Evolutionary conservation across 2,888 invertebrate species (phyloP).

Genomic region (Rutpela maculata): DNA sequence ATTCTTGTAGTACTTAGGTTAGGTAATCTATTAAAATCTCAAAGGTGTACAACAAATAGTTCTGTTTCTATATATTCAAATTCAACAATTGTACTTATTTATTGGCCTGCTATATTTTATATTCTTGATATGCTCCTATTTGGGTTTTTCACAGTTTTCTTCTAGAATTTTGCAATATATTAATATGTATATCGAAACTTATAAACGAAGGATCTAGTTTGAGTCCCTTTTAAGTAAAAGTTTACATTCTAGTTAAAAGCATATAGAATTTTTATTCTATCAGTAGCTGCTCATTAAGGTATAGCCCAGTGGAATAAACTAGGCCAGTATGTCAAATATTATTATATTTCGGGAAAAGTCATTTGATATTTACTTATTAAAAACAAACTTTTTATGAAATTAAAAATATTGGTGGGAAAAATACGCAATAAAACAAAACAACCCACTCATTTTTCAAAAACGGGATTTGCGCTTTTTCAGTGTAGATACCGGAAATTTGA

Average conservation of each 20-base stretch:
- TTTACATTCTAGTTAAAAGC: not conserved
- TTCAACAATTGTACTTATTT: constrained; percentile 24
- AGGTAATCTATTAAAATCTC: too few relatives aligned
- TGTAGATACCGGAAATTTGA: too few relatives aligned
- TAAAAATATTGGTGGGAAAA: too few relatives aligned
- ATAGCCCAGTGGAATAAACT: too few relatives aligned
- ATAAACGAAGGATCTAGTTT: not conserved
- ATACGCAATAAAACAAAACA: too few relatives aligned
- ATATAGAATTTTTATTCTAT: not conserved
- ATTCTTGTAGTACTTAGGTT: not conserved
- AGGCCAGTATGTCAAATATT: too few relatives aligned
- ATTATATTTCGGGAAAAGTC: too few relatives aligned
- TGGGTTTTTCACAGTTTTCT: not conserved
- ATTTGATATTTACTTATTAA: too few relatives aligned
- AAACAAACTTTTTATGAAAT: too few relatives aligned
- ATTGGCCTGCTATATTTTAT: constrained; percentile 1
- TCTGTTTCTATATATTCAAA: not conserved
- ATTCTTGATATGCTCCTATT: constrained; percentile 10
- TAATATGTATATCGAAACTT: not conserved
- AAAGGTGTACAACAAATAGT: not conserved
- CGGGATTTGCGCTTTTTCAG: too few relatives aligned
- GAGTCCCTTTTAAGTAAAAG: not conserved
- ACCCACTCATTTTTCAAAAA: too few relatives aligned
- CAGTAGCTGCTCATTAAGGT: not conserved
- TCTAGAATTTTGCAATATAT: constrained; percentile 18